Base-by-base conservation (phyloP, 2,113 vertebrate species). In the Chascanopsetta lugubris region DNA sequence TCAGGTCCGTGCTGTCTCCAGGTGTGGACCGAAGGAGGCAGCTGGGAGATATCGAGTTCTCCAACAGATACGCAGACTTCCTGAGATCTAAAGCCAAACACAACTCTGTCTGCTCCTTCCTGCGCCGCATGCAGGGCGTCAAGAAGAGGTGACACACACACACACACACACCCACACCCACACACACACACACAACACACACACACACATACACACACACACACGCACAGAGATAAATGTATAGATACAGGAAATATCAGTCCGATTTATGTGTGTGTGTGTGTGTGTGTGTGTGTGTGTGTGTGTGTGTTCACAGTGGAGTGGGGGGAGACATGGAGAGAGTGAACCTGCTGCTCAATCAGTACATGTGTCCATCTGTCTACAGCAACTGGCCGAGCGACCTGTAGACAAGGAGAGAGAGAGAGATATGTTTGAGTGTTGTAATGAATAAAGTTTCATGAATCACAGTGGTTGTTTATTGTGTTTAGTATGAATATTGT, bases 11-110 rank as follows among this genome's bases (percentile, higher is more conserved):
- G 75, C 27, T 85, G 64, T 83, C 79, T 17, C 38, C 70, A 3
- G 81, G 87, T 30, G 51, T 90, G 61, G 86, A 92, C 57, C 81
- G 84, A 47, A 77, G 85, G 73, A 87, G 91, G 43, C 92, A 93
- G 85, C 63, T 93, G 48, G 92, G 91, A 26, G 93, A 93, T 78
- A 88, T 93, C 2, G 93, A 93, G 85, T 93, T 93, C 82, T 91
- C 93, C 66, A 92, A 92, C 85, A 86, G 87, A 69, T 92, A 93
- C 11, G 72, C 92, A 1, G 93, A 93, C 69, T 89, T 90, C 70
- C 77, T 93, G 46, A 88, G 88, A n/a, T 90, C 92, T 5, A 90
- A 90, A 77, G 93, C 93, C 69, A 93, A 93, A 72, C 84, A 90
- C 73, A 89, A 27, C 60, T 91, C 90, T 40, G 79, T 92, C 72